Conservation (phyloP, 1,140 invertebrate species). For the Drosophila funebris region DNA sequence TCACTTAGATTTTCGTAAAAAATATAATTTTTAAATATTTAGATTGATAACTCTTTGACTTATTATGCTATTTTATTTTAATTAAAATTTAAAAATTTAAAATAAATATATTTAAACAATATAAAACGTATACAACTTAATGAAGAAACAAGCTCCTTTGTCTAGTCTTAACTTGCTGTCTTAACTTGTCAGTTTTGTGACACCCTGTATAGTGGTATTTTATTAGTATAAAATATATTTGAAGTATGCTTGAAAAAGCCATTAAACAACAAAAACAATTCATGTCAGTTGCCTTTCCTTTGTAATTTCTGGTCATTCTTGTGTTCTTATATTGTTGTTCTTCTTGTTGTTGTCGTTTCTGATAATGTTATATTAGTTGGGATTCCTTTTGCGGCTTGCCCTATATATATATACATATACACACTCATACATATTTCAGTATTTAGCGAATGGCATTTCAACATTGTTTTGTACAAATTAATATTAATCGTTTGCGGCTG, state of each 20-base stretch:
- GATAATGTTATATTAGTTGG: slow-evolving; percentile 13
- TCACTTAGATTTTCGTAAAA: too few species aligned
- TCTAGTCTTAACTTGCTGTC: background rate
- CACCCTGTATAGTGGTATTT: slow-evolving; percentile 37
- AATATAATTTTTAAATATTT: too few species aligned
- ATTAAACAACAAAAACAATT: slow-evolving; percentile 45
- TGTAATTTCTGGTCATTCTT: slow-evolving; percentile 15
- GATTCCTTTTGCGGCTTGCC: slow-evolving; percentile 3
- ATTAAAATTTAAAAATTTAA: too few species aligned
- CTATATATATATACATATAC: background rate
- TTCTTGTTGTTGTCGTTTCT: background rate
- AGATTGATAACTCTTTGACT: too few species aligned
- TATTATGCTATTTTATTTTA: too few species aligned
- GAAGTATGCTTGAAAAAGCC: slow-evolving; percentile 28
- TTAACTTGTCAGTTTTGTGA: background rate
- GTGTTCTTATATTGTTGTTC: background rate
- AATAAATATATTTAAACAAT: too few species aligned
- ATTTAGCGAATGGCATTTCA: slow-evolving; percentile 5
- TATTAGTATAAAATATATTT: slow-evolving; percentile 18
- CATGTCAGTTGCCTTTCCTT: slow-evolving; percentile 35
- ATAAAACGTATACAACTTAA: too few species aligned
- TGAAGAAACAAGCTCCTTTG: background rate
- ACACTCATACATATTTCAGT: slow-evolving; percentile 15
- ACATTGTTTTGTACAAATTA: slow-evolving; percentile 52
- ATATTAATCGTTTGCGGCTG: slow-evolving; percentile 59